Base-by-base conservation (phyloP, 1,140 invertebrate genomes). In the Potamilus streckersoni region DNA sequence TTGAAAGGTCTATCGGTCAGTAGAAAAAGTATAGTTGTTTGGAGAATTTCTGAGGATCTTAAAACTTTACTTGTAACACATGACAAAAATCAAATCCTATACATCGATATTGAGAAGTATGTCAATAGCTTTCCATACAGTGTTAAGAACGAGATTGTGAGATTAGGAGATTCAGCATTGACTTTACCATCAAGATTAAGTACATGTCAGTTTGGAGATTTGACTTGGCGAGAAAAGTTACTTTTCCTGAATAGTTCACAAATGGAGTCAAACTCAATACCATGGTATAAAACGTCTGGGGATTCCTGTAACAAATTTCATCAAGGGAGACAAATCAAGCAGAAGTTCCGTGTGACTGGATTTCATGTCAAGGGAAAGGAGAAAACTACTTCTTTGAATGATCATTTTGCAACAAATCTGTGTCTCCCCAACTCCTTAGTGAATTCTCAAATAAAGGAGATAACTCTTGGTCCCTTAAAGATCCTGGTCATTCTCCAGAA, bases 211-310 rank as follows among this genome's bases (percentile, higher is more conserved):
- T 76, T 77, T 77, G 82, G 81, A 3, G 84, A 85, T 74, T 20
- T 60, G 49, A 19, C 71, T 20, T 85, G 84, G 82, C 80, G 76
- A 58, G 74, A 78, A 38, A 80, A 83, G 74, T 73, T 84, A 13
- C 60, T 79, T 2, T 65, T 61, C 14, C 72, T 82, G 19, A 74
- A 82, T 71, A 60, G 16, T 55, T 61, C 38, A 63, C 27, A 69
- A 75, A 17, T 73, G 19, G 16, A 73, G 59, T 27, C 17, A 64
- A n/a, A 49, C 31, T n/a, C 65, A 56, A 63, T 66, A 65, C 56
- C 15, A 60, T 56, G 59, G 12, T 60, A 58, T 38, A 17, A 14
- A 11, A 73, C 6, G 17, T 20, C 23, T 19, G 19, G 63, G 69
- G 38, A 31, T 38, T n/a, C n/a, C 60, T 56, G 20, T 56, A 49